Evolutionary conservation across 2,797 vertebrate genomes (phyloP).

Genomic region (Emys orbicularis): DNA sequence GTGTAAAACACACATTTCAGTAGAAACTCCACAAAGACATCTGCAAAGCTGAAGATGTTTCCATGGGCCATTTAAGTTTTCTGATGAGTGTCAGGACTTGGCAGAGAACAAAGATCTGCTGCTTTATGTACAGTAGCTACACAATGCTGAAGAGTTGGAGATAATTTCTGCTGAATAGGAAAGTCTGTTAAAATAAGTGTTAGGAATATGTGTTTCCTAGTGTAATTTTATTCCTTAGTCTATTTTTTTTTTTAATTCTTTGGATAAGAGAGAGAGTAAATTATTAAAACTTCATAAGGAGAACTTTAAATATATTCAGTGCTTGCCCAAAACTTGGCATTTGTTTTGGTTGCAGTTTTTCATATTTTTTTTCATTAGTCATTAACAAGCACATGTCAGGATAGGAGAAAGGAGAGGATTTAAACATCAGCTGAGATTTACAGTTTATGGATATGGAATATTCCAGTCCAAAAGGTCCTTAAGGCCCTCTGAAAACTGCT

Average conservation of each 20-base stretch:
- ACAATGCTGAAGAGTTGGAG: not conserved
- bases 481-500: not conserved
- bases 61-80: not conserved
- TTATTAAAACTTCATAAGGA: not conserved
- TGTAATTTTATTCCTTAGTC: not conserved
- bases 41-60: not conserved
- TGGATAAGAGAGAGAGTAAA: not conserved
- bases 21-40: not conserved
- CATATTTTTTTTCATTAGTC: not conserved
- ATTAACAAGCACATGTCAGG: not conserved
- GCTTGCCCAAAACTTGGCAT: not conserved
- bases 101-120: not conserved
- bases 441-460: not conserved
- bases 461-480: not conserved
- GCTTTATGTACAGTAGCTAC: not conserved
- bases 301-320: not conserved
- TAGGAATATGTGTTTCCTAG: not conserved
- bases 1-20: not conserved
- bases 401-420: not conserved
- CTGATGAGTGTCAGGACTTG: not conserved
- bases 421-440: not conserved
- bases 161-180: not conserved
- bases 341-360: not conserved
- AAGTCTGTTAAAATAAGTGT: fast-evolving
- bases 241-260: not conserved